Conservation (phyloP, 92 coral and sea anemone species). For the Palythoa grandiflora region DNA sequence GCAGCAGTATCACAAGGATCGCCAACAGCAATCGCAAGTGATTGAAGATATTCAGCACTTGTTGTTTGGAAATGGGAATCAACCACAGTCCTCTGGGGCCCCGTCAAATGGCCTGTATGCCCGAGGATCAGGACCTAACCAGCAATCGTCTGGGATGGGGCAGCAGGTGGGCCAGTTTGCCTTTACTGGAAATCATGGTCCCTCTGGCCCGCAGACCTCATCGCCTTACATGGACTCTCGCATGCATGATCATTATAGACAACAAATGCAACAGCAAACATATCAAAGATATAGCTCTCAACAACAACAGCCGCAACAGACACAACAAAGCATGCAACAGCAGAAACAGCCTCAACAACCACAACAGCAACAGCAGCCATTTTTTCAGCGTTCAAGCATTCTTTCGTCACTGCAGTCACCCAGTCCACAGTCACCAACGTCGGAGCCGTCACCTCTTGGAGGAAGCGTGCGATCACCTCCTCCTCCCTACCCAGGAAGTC, state of each 20-base stretch:
- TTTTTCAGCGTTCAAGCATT: conserved; percentile 77
- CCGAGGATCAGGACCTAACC: conserved; percentile 63
- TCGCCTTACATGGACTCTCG: conserved; percentile 77
- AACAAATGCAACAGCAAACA: conserved; percentile 76
- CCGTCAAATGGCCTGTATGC: conserved; percentile 79
- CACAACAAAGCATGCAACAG: conserved; percentile 41
- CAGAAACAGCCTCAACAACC: conserved; percentile 49
- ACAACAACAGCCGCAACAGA: conserved; percentile 69
- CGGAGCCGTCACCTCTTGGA: conserved; percentile 79
- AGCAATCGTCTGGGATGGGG: conserved; percentile 58
- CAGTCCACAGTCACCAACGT: conserved; percentile 87
- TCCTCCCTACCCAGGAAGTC: conserved; percentile 92
- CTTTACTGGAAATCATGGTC: conserved; percentile 71
- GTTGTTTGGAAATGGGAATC: conserved; percentile 81
- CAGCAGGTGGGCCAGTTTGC: conserved; percentile 65
- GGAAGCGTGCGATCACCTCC: conserved; percentile 93
- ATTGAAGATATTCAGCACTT: conserved; percentile 94
- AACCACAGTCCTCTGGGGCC: conserved; percentile 59
- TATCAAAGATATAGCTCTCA: conserved; percentile 75
- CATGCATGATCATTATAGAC: conserved; percentile 76
- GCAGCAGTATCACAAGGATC: conserved; percentile 85
- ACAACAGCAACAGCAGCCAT: conserved; percentile 66
- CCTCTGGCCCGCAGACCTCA: conserved; percentile 71
- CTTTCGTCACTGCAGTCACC: conserved; percentile 81
- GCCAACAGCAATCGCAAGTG: conserved; percentile 71